Conservation (phyloP, 64 coral and sea anemone species). For the Actinia tenebrosa region DNA sequence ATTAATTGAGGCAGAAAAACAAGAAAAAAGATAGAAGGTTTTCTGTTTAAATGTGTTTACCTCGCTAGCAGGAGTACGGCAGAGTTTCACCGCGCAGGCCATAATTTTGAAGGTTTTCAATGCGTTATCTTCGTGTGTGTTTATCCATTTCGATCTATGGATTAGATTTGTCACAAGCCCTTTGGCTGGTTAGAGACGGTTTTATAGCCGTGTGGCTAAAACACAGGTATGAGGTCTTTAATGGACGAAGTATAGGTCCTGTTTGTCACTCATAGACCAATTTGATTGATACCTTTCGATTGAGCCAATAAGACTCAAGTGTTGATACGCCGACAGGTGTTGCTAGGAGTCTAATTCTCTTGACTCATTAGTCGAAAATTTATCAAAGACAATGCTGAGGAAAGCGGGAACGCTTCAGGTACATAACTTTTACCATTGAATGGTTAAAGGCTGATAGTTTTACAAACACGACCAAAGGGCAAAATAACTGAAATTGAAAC, state of each 20-base stretch:
- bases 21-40: background rate
- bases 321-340: background rate
- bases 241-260: background rate
- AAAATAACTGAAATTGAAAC: no score
- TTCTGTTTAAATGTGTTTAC: background rate
- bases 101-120: background rate
- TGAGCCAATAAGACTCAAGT: constrained; percentile 3
- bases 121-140: background rate
- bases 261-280: background rate
- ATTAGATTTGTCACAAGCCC: background rate
- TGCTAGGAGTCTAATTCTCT: background rate
- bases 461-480: no score
- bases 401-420: no score
- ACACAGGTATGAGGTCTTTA: background rate
- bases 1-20: background rate
- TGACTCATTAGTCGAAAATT: background rate
- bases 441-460: no score
- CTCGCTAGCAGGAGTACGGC: background rate
- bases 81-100: background rate
- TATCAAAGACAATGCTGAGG: background rate
- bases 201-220: background rate
- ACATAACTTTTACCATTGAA: no score
- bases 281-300: background rate
- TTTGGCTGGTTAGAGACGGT: background rate
- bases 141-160: background rate